Conservation (phyloP, 2,113 vertebrate genomes). For the Stigmatopora nigra region DNA sequence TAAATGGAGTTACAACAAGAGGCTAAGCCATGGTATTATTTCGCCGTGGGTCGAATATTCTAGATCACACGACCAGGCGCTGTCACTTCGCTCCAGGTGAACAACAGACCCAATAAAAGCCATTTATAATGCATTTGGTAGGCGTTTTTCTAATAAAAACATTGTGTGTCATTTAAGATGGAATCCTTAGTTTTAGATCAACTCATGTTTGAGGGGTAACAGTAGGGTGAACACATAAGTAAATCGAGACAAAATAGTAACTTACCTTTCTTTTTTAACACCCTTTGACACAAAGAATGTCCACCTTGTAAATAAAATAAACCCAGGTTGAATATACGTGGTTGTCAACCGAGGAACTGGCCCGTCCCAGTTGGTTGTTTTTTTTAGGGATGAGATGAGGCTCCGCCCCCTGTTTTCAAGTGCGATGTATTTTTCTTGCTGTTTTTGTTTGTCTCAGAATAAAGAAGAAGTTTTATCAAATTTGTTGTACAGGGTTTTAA, state of each 20-base stretch:
- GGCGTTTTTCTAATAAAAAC: not conserved
- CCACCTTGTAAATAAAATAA: not conserved
- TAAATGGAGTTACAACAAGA: not conserved
- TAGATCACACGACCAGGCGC: not conserved
- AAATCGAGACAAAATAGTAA: not conserved
- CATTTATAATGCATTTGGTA: not conserved
- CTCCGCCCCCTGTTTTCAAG: conserved; percentile 1
- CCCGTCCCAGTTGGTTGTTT: not conserved
- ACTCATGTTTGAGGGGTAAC: not conserved
- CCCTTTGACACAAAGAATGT: not conserved
- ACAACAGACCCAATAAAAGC: not conserved
- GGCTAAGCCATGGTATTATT: not conserved
- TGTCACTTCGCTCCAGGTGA: not conserved
- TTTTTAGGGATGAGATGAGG: not conserved
- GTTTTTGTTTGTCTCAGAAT: not conserved
- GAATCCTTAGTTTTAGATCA: not conserved
- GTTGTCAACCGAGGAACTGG: not conserved
- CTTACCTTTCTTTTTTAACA: conserved; percentile 5
- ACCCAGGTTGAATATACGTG: not conserved
- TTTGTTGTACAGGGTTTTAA: not conserved
- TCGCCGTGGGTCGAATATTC: not conserved
- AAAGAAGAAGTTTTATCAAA: not conserved
- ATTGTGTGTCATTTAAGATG: not conserved
- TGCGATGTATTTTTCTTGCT: not conserved
- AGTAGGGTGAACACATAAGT: not conserved